Base-by-base conservation (phyloP, 2,888 invertebrate genomes). In the Chalcosyrphus nemorum region DNA sequence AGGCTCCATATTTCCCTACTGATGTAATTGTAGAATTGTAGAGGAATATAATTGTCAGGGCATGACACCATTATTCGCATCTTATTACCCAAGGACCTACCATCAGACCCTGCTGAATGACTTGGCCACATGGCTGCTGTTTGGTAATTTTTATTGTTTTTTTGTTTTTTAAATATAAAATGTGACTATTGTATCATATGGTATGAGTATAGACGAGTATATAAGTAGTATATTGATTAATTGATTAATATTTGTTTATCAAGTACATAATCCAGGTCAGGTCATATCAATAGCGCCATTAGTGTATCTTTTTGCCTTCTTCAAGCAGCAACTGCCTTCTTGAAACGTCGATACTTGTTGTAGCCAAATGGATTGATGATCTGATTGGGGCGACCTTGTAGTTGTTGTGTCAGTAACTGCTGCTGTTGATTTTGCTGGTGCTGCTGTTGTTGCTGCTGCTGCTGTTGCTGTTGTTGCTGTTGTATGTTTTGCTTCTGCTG, bases 321-420 rank as follows among this genome's bases (percentile, higher is more conserved):
- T 57, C 29, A 57, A 2, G 50, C 61, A 29, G 35, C 7, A 43
- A 88, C 86, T 32, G 90, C 86, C 86, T 91, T 91, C 86, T 91
- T 91, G 63, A 88, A 91, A 32, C 91, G 90, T 1, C 91, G 89
- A 66, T 90, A 91, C 71, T 91, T 91, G 81, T 89, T 90, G 54
- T 90, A 91, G 11, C 88, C 90, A 84, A 87, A 91, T 3, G 90
- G 89, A 86, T 88, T 90, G 1, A 91, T 88, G 61, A 91, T 82
- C 70, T 91, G 91, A 75, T 89, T 91, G 7, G 91, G 88, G 13
- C 91, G 89, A 38, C 90, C 89, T 45, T 90, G 87, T 47, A 91
- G 68, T 24, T 91, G 90, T 70, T 91, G 91, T 6, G 91, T 91
- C 4, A 88, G 86, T 45, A 90, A 68, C 13, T 88, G 88, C 66